Conservation (phyloP, 2,797 vertebrate species). For the Gymnoscopelus microlampas region DNA sequence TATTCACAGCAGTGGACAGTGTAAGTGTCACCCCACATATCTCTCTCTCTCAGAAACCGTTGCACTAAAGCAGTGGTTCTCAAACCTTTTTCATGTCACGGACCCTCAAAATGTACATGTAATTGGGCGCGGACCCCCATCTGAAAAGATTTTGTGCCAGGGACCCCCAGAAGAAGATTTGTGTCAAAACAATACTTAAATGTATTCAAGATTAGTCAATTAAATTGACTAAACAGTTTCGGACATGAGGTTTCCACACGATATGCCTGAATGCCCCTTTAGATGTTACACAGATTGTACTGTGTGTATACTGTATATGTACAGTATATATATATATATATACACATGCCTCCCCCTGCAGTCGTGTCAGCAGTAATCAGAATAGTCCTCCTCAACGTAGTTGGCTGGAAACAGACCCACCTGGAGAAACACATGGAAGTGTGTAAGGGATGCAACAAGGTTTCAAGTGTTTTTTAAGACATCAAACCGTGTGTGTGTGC, state of each 20-base stretch:
- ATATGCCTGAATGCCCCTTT: not conserved
- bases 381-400: conserved; percentile 95
- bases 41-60: conserved; percentile 13
- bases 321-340: not conserved
- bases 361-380: conserved; percentile 88
- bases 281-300: not conserved
- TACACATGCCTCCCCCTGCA: conserved; percentile 13
- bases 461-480: no score
- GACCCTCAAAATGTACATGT: no score
- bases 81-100: no score
- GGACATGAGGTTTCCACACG: no score
- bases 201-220: no score
- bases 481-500: no score
- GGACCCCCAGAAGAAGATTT: no score
- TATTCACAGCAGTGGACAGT: conserved; percentile 60
- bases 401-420: conserved; percentile 93
- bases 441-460: conserved; percentile 2
- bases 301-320: no score
- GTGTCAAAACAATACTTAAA: no score
- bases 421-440: conserved; percentile 62
- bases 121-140: no score
- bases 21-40: conserved; percentile 26
- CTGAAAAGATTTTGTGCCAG: no score
- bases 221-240: not conserved
- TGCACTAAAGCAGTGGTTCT: no score